These are phyloP conservation scores for Callopanchax toddi DNA, from an alignment of 2,113 vertebrate genomes.

Conservation along the genomic window DNA sequence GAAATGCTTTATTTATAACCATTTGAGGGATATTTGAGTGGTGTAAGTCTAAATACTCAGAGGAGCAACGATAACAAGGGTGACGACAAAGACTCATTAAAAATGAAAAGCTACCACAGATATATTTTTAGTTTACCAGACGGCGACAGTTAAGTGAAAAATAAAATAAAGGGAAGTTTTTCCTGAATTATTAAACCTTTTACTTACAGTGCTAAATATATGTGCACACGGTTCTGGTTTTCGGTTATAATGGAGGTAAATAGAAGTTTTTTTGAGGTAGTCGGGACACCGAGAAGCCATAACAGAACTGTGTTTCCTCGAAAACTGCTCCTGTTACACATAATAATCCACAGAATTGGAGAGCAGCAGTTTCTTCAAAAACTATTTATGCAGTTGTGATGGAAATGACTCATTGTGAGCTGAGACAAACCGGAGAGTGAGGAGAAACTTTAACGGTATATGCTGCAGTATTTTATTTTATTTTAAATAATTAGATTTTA, in stretches of 20 bases:
- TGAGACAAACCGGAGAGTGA: not conserved
- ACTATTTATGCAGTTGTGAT: slow-evolving; percentile 1
- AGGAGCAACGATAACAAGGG: not conserved
- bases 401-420: slow-evolving; percentile 11
- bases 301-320: not conserved
- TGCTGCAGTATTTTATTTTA: not conserved
- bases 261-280: not conserved
- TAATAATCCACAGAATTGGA: slow-evolving; percentile 3
- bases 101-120: not conserved
- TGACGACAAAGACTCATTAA: slow-evolving; percentile 1
- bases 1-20: not conserved
- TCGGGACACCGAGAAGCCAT: not conserved
- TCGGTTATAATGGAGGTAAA: not conserved
- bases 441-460: not conserved
- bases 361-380: not conserved
- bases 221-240: not conserved
- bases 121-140: not conserved
- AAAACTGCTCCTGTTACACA: not conserved
- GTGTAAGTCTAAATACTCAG: slow-evolving; percentile 3
- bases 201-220: not conserved
- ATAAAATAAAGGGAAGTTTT: not conserved
- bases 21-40: slow-evolving; percentile 1
- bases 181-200: not conserved
- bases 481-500: no score
- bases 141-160: not conserved